Evolutionary conservation across 1,140 invertebrate genomes (phyloP), one percentile per base, ranked within the genome.

Genomic region (Spodoptera litura): DNA sequence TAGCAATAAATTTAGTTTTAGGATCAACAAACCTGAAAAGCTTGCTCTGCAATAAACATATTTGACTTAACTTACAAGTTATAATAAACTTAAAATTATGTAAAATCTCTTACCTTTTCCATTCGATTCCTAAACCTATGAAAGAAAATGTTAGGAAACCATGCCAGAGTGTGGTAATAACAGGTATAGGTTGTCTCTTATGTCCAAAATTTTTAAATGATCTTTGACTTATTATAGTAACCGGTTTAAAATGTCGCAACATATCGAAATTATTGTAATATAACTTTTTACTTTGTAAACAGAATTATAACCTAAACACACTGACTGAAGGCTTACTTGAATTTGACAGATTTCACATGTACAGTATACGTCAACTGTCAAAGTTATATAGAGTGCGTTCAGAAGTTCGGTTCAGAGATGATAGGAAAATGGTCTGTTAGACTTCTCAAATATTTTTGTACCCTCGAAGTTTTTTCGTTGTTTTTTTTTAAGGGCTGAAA

Each of bases 151-250:
- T 94, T 74, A 94, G 78, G 81, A 91, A 92, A 78, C 91, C 92
- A 74, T 94, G 92, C 92, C 92, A 94, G 6, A 92, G 15, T 11
- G 84, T 78, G 35, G 92, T 93, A 61, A 93, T 61, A 12, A 31
- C 1, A 13, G 92, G 83, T 68, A 85, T 77, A 35, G 89, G 88
- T 74, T 91, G 80, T 76, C 86, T 83, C 85, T 92, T 93, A 77
- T 94, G 92, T 5, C 92, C 92, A 88, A 94, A 94, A 81, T 94
- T 93, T 87, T 92, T 93, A 71, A 81, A 89, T 11, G 78, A 82
- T 76, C 88, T 84, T 25, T 53, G 27, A 15, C 35, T 78, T 55
- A 74, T 10, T 44, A 59, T 4, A 11, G 6, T 4, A 2, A 56
- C 25, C 4, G 31, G 62, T 55, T 64, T 75, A 6, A 74, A 51